These are phyloP conservation scores for Atopsyche davidsoni DNA, from an alignment of 1,140 invertebrate genomes.

Conservation along the genomic window DNA sequence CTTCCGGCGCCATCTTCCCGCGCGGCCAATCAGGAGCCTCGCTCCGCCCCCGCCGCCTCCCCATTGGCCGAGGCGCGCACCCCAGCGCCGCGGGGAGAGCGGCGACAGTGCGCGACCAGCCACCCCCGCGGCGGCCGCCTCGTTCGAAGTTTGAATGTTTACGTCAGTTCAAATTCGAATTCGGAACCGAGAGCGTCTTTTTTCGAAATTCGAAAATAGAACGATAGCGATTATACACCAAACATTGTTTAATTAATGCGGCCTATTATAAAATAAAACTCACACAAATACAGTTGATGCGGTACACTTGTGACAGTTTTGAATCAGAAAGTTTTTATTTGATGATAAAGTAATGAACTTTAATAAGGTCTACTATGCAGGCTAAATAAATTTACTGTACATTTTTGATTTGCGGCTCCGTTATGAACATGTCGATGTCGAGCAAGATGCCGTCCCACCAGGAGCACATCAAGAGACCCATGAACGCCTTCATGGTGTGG, in stretches of 20 bases:
- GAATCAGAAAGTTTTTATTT: too few species aligned
- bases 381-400: too few species aligned
- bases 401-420: too few species aligned
- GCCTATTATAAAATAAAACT: not conserved
- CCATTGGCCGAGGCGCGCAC: constrained; percentile 17
- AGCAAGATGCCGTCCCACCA: constrained; percentile 38
- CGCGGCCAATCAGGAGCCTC: constrained; percentile 15
- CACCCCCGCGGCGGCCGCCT: not conserved
- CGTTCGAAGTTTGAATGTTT: constrained; percentile 11
- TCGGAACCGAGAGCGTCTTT: not conserved
- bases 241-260: not conserved
- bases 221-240: not conserved
- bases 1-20: constrained; percentile 25
- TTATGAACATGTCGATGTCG: constrained; percentile 21
- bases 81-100: not conserved
- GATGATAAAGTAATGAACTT: too few species aligned
- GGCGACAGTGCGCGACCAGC: not conserved
- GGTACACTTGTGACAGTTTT: too few species aligned
- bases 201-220: not conserved
- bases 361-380: too few species aligned
- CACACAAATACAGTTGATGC: too few species aligned
- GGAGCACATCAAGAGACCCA: constrained; percentile 83
- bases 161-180: constrained; percentile 3
- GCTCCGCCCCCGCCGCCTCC: constrained; percentile 10
- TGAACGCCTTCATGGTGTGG: constrained; percentile 95